Evolutionary conservation across 1,140 invertebrate genomes (phyloP).

Genomic region (Theocolax elegans): DNA sequence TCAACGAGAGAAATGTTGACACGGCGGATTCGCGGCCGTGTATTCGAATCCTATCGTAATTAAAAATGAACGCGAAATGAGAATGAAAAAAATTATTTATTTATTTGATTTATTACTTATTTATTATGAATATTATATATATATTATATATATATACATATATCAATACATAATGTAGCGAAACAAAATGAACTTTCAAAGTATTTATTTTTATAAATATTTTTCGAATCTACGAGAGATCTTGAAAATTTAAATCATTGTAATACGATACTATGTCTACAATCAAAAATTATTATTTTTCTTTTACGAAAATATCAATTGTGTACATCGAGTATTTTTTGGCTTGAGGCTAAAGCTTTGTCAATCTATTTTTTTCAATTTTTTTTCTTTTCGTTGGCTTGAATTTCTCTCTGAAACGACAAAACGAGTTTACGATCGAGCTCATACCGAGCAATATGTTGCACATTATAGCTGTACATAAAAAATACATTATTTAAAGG

Average conservation of each 20-base stretch:
- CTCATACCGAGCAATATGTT: constrained; percentile 10
- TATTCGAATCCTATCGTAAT: constrained; percentile 63
- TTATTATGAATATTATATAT: constrained; percentile 54
- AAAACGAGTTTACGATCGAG: constrained; percentile 21
- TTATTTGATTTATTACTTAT: constrained; percentile 68
- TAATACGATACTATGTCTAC: constrained; percentile 30
- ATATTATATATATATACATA: too few relatives aligned
- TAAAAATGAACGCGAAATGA: constrained; percentile 54
- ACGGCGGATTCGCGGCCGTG: constrained; percentile 55
- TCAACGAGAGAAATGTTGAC: constrained; percentile 40
- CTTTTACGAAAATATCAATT: too few relatives aligned
- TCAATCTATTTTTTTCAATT: constrained; percentile 7
- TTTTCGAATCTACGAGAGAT: constrained; percentile 48
- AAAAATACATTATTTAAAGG: constrained; percentile 33
- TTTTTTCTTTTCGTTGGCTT: constrained; percentile 38
- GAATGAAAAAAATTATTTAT: constrained; percentile 66
- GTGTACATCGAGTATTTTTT: constrained; percentile 53
- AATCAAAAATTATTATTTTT: too few relatives aligned
- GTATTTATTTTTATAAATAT: constrained; percentile 70
- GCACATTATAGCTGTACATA: constrained; percentile 41
- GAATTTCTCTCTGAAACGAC: constrained; percentile 46
- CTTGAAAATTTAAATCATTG: constrained; percentile 32
- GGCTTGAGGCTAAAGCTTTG: constrained; percentile 53
- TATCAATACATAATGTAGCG: constrained; percentile 57
- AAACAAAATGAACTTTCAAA: constrained; percentile 59